Evolutionary conservation across 2,113 vertebrate species (phyloP), one percentile per base, ranked within the genome.

Genomic region (Vombatus ursinus): DNA sequence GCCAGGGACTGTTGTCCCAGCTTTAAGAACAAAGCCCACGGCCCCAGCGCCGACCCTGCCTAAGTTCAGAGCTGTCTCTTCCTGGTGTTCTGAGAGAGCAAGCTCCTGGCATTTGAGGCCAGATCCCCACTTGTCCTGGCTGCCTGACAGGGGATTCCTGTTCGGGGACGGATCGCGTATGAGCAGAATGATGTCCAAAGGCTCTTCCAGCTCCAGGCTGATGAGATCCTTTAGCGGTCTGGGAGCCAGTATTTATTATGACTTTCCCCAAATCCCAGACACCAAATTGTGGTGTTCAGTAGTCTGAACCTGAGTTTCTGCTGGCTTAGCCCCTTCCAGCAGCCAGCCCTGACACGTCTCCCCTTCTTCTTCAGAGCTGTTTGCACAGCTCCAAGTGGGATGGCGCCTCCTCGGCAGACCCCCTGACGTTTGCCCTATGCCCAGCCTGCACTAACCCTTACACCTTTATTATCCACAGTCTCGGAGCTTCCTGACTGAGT

Each of bases 401-500:
- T n/a, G 37, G 19, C 31, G 57, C 31, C 22, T 37, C 28, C n/a
- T 2, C 26, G 10, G 50, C 8, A 77, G 48, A 37, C 11, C 6
- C 50, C 26, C 49, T 52, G 19, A 25, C 23, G 25, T 25, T 25
- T 24, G 52, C 23, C 52, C 61, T n/a, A 28, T 52, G 19, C 50
- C 44, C 19, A n/a, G 51, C 50, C 0, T 0, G 23, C 2, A 0
- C 68, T 93, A 25, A 0, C 95, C 96, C 4, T 97, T 97, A 48
- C 98, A 94, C 97, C 93, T 97, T 53, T 98, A 92, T 93, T 89
- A 0, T 96, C 44, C 96, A 52, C 97, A 99, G 99, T 99, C 99
- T 53, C 99, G 97, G 24, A 99, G 98, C 98, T 99, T 99, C 31
- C 98, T 99, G 50, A 98, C 99, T 50, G 99, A 99, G 95, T 99